Percentiles rank a stretch among this genome's conserved stretches.
phyloP scores from a whole-genome alignment of 2,888 invertebrate genomes.

The Lochmaea capreae region DNA sequence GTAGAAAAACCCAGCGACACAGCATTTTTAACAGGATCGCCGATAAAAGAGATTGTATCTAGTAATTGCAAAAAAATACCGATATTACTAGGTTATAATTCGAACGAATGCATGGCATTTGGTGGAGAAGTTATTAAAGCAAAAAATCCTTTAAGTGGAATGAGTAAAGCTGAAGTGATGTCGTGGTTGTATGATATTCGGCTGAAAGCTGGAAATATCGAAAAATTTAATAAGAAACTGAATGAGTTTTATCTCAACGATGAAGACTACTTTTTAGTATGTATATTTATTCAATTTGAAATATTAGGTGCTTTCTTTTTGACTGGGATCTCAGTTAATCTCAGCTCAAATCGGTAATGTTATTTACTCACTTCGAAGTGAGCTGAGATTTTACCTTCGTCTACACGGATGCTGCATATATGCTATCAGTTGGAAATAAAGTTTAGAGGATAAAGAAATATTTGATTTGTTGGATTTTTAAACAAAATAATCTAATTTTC shows the following conservation, averaged over 20 bases:
- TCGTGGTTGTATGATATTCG: not conserved
- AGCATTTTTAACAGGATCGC: constrained; percentile 44
- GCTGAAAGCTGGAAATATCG: not conserved
- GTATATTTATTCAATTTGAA: not conserved
- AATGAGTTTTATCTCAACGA: not conserved
- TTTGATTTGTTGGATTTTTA: no score
- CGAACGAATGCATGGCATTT: constrained; percentile 24
- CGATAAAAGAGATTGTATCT: constrained; percentile 40
- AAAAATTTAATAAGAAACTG: not conserved
- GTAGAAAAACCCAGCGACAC: constrained; percentile 36
- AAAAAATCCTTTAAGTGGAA: not conserved
- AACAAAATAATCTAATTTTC: no score
- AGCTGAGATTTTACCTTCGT: no score
- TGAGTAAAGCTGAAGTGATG: not conserved
- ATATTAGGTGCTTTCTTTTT: no score
- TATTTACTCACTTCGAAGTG: no score
- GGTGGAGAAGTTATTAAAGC: not conserved
- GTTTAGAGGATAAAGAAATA: no score
- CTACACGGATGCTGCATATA: no score
- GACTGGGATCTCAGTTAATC: no score
- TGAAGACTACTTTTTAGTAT: not conserved
- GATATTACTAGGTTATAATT: constrained; percentile 40
- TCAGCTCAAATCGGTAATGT: no score
- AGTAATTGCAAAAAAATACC: constrained; percentile 51
- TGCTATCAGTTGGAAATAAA: no score